Conservation (phyloP, 2,797 vertebrate species). For the Lycodopsis pacificus region DNA sequence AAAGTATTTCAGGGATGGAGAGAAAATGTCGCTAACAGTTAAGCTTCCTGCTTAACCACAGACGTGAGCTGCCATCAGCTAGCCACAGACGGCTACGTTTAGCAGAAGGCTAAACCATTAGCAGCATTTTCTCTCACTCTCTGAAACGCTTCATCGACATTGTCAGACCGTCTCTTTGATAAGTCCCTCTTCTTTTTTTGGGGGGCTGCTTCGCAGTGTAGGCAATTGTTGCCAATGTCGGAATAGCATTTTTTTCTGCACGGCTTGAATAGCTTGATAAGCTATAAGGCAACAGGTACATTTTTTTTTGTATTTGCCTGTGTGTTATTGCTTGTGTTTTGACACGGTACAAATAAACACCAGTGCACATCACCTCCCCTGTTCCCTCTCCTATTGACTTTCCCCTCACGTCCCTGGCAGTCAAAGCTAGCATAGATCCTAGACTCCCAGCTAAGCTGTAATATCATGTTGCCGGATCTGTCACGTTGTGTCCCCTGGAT, state of each 20-base stretch:
- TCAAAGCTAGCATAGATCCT: constrained; percentile 52
- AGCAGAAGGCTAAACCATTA: too few relatives aligned
- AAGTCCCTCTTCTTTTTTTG: background rate
- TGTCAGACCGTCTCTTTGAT: background rate
- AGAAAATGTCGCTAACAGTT: background rate
- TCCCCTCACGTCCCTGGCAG: constrained; percentile 36
- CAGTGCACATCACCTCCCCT: constrained; percentile 34
- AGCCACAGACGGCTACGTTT: too few relatives aligned
- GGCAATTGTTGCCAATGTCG: background rate
- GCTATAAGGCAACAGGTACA: too few relatives aligned
- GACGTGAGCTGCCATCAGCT: background rate
- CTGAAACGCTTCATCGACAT: too few relatives aligned
- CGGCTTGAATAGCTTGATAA: too few relatives aligned
- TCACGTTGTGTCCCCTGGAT: constrained; percentile 32
- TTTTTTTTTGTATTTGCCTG: too few relatives aligned
- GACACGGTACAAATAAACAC: constrained; percentile 29
- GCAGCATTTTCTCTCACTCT: too few relatives aligned
- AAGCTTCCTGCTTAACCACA: background rate
- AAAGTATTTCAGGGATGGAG: background rate
- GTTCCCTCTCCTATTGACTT: constrained; percentile 32
- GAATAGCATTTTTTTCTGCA: background rate
- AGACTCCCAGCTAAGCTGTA: constrained; percentile 49
- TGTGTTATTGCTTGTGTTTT: constrained; percentile 18
- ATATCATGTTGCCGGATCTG: constrained; percentile 48
- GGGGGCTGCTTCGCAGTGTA: background rate